Evolutionary conservation across 2,888 invertebrate species (phyloP), one percentile per base, ranked within the genome.

Genomic region (Coelopa pilipes): DNA sequence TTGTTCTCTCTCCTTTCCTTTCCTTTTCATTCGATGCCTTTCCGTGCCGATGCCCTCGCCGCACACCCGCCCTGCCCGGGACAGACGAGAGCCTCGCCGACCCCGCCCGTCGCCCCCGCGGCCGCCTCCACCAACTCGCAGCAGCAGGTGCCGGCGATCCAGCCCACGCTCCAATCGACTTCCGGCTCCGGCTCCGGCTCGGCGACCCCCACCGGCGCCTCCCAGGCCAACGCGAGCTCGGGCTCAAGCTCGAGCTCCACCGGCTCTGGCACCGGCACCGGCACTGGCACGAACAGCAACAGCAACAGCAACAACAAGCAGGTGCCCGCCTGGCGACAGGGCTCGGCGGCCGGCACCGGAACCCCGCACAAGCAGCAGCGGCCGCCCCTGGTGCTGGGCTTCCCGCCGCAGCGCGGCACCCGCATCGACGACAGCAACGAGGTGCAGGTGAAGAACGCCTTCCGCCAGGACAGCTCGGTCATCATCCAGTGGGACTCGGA

Each of bases 401-500:
- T 91, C 81, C 92, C 92, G 10, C 91, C 91, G 46, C 90, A 92
- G 77, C 90, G 91, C 82, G 90, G 89, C 77, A 89, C 90, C 76
- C 93, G 92, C 80, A 89, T 92, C 68, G 91, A 90, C 78, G 92
- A 93, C 78, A 88, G 89, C 74, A 93, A 92, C 79, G 95, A 95
- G 84, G 94, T 96, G 24, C 91, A 94, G 78, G 94, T 96, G 49
- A 94, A 94, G 85, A 94, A 94, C 82, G 96, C 96, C 12, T 93
- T 94, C 84, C 87, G 88, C 9, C 94, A 95, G 87, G 96, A 95
- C 81, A 95, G 92, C 85, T 92, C 96, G 0, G 94, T 97, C 21
- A 93, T 96, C 80, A 95, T 97, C 78, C 94, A 96, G 83, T 97
- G 96, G 96, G 95, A 95, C 83, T 95, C 95, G 1, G 93, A 95